These are phyloP conservation scores for Heliornis fulica DNA, from an alignment of 2,113 vertebrate species.

Conservation along the genomic window DNA sequence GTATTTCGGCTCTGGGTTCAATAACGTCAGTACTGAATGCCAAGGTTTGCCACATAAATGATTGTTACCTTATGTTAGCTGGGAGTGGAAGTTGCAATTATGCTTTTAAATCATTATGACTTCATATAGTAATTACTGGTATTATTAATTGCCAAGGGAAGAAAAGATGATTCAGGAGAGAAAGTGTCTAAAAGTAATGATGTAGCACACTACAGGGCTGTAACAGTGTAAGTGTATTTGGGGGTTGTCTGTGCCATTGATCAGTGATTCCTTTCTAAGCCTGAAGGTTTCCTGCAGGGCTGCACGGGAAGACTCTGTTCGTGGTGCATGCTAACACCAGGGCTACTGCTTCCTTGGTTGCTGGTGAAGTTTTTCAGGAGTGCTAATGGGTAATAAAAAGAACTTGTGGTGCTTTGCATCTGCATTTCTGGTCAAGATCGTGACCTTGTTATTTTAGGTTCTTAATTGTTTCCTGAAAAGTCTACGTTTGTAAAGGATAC, in stretches of 20 bases:
- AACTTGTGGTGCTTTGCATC: not conserved
- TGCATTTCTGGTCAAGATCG: not conserved
- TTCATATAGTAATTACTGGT: slow-evolving; percentile 22
- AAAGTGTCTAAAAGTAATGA: not conserved
- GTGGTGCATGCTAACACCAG: not conserved
- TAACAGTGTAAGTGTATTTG: not conserved
- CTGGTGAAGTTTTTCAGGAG: not conserved
- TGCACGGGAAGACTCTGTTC: not conserved
- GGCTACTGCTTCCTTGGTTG: not conserved
- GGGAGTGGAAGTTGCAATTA: not conserved
- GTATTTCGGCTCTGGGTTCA: not conserved
- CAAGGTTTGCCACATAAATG: not conserved
- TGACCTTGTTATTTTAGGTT: not conserved
- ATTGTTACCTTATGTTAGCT: not conserved
- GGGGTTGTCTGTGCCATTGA: not conserved
- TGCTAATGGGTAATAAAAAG: not conserved
- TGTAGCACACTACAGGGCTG: not conserved
- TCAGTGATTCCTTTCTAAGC: not conserved
- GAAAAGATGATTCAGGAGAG: not conserved
- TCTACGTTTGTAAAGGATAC: not conserved
- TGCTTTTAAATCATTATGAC: not conserved
- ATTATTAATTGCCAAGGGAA: slow-evolving; percentile 24
- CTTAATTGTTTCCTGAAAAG: not conserved
- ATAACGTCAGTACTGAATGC: not conserved
- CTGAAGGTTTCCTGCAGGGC: not conserved